A percentile compares a stretch with the other conserved stretches of the same genome.
phyloP scores from a whole-genome alignment of 2,113 vertebrate genomes.

The Vicugna pacos region DNA sequence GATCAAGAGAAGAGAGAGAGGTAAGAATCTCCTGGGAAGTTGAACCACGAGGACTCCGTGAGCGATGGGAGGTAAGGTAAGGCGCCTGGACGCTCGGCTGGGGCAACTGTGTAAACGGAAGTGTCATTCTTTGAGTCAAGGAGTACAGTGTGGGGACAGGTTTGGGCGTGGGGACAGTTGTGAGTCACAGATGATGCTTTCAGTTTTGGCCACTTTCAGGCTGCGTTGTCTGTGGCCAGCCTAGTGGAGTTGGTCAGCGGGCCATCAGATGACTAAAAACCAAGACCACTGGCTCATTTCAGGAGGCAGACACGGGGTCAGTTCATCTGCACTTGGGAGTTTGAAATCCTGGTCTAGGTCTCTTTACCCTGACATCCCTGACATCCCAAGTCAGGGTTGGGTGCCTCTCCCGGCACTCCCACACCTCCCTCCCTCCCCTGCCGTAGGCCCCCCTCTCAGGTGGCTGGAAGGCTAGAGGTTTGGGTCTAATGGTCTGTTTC shows the following conservation, averaged over 20 bases:
- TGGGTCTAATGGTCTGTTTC: background rate
- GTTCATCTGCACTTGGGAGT: background rate
- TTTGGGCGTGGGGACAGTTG: no score
- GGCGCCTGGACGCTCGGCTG: background rate
- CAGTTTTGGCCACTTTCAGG: background rate
- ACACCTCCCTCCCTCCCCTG: background rate
- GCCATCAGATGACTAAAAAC: background rate
- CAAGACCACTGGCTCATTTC: background rate
- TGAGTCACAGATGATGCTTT: background rate
- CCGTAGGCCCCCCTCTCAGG: fast-evolving
- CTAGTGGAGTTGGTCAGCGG: background rate
- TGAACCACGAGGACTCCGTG: background rate
- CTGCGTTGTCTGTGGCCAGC: background rate
- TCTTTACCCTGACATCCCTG: background rate
- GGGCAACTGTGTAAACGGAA: background rate
- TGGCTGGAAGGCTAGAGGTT: background rate
- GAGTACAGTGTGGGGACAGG: background rate
- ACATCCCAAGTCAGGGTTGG: no score
- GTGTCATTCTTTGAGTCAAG: background rate
- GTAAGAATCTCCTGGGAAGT: background rate
- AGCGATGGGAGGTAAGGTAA: background rate
- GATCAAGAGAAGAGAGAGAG: background rate
- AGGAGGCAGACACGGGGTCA: background rate
- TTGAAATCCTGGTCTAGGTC: background rate
- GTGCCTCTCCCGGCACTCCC: background rate